These are phyloP conservation scores for Athene noctua DNA, from an alignment of 2,113 vertebrate genomes.

Conservation along the genomic window DNA sequence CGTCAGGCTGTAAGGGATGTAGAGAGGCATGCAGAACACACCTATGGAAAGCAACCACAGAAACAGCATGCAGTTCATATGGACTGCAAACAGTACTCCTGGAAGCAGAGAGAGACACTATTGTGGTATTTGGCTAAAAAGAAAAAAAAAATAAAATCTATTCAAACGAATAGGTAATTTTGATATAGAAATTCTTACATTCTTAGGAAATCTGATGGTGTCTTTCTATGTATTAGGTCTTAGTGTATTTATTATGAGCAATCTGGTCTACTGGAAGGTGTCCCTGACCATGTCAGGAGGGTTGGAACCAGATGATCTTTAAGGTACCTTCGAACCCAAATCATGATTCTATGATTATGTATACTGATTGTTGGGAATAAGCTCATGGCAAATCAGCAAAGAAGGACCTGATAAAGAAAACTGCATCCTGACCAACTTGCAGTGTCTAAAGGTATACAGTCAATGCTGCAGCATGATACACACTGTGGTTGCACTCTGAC, in stretches of 20 bases:
- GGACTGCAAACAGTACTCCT: background rate
- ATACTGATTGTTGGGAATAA: background rate
- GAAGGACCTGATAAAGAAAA: background rate
- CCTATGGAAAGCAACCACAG: slow-evolving; percentile 64
- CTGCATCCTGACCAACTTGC: background rate
- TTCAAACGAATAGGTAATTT: background rate
- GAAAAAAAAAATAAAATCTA: background rate
- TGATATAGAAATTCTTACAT: background rate
- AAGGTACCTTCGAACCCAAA: no score
- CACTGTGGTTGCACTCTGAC: background rate
- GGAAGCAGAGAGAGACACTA: background rate
- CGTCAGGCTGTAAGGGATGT: slow-evolving; percentile 80
- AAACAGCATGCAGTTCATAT: background rate
- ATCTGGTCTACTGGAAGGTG: no score
- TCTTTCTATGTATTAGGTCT: background rate
- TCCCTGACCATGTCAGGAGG: no score
- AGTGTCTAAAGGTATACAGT: background rate
- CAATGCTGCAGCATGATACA: background rate
- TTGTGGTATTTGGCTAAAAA: background rate
- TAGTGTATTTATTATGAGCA: background rate
- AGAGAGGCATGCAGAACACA: slow-evolving; percentile 85
- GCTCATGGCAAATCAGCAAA: background rate
- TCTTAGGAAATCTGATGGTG: background rate
- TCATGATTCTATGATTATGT: no score
- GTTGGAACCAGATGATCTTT: no score